Conservation (phyloP, 2,113 vertebrate genomes). For the Camelus dromedarius region DNA sequence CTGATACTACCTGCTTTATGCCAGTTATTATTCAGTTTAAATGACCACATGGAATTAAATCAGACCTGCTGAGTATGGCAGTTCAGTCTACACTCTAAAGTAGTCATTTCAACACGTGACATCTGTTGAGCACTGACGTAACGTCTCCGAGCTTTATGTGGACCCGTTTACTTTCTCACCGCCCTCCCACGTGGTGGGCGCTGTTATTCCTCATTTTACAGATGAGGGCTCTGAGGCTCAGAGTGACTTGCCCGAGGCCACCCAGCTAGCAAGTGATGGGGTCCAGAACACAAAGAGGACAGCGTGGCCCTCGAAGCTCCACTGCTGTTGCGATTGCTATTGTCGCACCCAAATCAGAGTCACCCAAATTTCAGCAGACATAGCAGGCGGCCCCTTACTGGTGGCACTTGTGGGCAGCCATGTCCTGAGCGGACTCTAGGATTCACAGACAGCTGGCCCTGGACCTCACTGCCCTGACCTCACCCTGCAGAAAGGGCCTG, state of each 20-base stretch:
- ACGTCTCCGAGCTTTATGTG: not conserved
- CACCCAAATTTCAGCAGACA: not conserved
- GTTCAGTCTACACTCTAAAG: not conserved
- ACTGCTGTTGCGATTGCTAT: accelerated
- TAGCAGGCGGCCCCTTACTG: not conserved
- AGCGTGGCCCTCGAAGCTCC: not conserved
- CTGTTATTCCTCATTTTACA: not conserved
- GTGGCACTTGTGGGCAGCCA: not conserved
- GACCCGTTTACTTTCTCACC: not conserved
- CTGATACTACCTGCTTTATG: not conserved
- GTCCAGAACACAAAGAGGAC: not conserved
- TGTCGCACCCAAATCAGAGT: not conserved
- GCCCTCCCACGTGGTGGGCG: no score
- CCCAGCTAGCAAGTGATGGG: not conserved
- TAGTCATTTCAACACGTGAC: not conserved
- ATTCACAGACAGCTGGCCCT: not conserved
- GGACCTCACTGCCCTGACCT: not conserved
- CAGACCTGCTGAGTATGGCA: not conserved
- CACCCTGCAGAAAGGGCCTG: not conserved
- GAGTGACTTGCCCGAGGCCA: not conserved
- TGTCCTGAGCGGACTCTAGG: not conserved
- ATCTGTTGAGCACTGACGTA: not conserved
- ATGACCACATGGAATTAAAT: not conserved
- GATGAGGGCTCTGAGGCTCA: not conserved
- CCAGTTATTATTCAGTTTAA: not conserved